phyloP scores from a whole-genome alignment of 2,113 vertebrate genomes.

The Eurystomus gularis region DNA sequence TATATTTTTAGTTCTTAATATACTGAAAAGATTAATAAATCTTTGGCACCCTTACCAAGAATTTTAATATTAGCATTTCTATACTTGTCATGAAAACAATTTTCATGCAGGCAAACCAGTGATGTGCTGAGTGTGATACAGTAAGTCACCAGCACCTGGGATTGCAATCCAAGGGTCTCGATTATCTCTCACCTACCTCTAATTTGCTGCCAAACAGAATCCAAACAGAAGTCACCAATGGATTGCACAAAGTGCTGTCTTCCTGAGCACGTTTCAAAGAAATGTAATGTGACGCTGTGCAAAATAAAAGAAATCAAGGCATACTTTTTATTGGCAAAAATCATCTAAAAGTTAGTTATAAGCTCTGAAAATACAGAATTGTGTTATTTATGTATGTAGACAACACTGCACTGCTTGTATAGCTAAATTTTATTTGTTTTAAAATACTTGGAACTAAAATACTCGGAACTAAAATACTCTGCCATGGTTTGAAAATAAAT shows the following conservation, averaged over 20 bases:
- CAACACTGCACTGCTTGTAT: not conserved
- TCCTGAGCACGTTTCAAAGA: not conserved
- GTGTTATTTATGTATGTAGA: not conserved
- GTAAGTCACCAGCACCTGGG: not conserved
- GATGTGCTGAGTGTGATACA: not conserved
- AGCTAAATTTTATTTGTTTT: not conserved
- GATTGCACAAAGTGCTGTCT: not conserved
- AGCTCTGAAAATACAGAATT: not conserved
- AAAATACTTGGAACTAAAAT: not conserved
- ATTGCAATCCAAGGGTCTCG: not conserved
- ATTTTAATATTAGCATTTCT: not conserved
- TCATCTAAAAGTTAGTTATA: not conserved
- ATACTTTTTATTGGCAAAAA: not conserved
- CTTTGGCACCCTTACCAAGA: not conserved
- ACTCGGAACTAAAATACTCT: not conserved
- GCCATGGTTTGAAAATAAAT: not conserved
- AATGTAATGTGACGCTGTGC: not conserved
- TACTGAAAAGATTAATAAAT: not conserved
- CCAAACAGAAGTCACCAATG: not conserved
- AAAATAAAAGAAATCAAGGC: not conserved
- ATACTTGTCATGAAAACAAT: not conserved
- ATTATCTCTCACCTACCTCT: not conserved
- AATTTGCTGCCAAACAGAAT: not conserved
- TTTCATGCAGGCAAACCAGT: not conserved
- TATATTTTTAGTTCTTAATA: not conserved